A percentile compares a stretch with the other conserved stretches of the same genome.
phyloP scores from a whole-genome alignment of 2,113 vertebrate genomes.

The Oxyruncus cristatus region DNA sequence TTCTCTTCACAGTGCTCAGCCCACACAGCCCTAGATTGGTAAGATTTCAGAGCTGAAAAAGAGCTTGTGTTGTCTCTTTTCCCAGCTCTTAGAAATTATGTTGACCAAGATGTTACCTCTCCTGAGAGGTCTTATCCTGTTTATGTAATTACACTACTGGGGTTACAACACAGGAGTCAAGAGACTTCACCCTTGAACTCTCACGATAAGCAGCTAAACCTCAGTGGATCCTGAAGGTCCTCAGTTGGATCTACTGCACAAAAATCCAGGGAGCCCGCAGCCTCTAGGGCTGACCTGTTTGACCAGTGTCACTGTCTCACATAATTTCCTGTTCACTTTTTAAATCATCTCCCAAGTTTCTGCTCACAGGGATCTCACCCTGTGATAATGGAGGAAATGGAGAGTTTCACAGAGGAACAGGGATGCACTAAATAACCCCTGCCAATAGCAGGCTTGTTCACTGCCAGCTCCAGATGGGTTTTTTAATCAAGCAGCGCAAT shows the following conservation, averaged over 20 bases:
- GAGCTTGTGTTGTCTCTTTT: not conserved
- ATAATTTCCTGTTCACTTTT: not conserved
- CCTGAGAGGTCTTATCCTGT: not conserved
- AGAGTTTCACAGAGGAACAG: not conserved
- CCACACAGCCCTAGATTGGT: not conserved
- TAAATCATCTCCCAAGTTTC: not conserved
- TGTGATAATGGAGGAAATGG: not conserved
- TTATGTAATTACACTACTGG: not conserved
- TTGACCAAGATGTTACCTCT: not conserved
- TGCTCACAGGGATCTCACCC: not conserved
- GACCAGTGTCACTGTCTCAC: not conserved
- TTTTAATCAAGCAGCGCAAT: slow-evolving; percentile 69
- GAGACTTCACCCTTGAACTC: not conserved
- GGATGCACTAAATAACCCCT: slow-evolving; percentile 58
- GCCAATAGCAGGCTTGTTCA: slow-evolving; percentile 4
- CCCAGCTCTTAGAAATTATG: not conserved
- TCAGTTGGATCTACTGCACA: not conserved
- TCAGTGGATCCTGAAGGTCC: not conserved
- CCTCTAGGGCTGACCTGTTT: not conserved
- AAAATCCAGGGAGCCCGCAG: not conserved
- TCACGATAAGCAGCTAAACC: not conserved
- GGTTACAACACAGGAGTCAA: not conserved
- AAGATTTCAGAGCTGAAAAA: not conserved
- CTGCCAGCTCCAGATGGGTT: slow-evolving; percentile 52
- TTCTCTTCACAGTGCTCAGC: not conserved